Conservation (phyloP, 2,888 invertebrate species). For the Noctuana brunneofusca region DNA sequence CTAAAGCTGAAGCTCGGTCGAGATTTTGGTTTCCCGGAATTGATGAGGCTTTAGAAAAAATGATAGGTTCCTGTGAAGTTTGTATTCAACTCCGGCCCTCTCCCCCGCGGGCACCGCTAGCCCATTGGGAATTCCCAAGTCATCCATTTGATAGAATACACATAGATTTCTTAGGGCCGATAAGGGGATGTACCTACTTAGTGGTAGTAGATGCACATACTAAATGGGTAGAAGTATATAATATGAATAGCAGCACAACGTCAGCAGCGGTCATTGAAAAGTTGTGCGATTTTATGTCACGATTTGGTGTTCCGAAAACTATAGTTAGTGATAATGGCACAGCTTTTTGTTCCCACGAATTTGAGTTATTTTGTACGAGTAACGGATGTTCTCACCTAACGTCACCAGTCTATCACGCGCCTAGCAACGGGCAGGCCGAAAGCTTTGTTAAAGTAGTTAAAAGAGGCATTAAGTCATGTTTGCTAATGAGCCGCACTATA, state of each 20-base stretch:
- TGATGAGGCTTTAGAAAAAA: neutral
- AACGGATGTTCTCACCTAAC: neutral
- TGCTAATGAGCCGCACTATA: neutral
- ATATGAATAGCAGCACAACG: neutral
- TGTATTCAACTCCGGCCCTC: neutral
- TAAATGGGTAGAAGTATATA: neutral
- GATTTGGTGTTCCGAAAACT: conserved; percentile 1
- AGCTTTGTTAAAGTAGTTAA: conserved; percentile 1
- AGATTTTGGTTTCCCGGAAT: neutral
- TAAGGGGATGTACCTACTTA: neutral
- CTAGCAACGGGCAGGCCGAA: neutral
- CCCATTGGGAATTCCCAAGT: neutral
- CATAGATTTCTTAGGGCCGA: neutral
- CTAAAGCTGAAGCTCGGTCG: neutral
- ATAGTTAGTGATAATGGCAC: conserved; percentile 2
- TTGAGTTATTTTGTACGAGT: neutral
- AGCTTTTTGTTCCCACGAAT: neutral
- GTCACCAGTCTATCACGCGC: neutral
- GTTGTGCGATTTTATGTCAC: conserved; percentile 1
- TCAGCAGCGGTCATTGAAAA: neutral
- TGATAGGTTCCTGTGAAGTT: neutral
- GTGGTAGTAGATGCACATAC: neutral
- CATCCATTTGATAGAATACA: neutral
- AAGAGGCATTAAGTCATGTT: neutral
- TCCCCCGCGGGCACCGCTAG: neutral